phyloP scores from a whole-genome alignment of 2,113 vertebrate species.

The Piliocolobus tephrosceles region DNA sequence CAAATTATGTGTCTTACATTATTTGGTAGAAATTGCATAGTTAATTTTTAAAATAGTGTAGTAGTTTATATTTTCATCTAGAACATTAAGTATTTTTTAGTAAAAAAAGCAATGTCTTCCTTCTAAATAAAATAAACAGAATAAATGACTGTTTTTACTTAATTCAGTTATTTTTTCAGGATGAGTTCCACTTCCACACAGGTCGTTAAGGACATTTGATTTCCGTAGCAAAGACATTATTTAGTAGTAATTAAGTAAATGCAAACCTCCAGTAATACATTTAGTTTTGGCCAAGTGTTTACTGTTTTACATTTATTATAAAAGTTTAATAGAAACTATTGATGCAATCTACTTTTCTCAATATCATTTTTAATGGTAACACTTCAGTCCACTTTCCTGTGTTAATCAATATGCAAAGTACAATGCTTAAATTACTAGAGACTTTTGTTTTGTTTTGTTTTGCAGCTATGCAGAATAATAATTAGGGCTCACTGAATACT shows the following conservation, averaged over 20 bases:
- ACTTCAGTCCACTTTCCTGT: background rate
- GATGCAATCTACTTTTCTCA: background rate
- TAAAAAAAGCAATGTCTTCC: background rate
- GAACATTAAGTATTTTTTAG: background rate
- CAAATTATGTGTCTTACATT: background rate
- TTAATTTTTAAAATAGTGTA: background rate
- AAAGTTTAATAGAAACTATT: background rate
- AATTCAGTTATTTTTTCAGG: background rate
- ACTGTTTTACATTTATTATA: background rate
- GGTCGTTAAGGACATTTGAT: background rate
- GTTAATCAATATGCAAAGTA: background rate
- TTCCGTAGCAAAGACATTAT: background rate
- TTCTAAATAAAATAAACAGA: background rate
- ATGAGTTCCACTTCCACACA: background rate
- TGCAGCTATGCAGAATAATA: background rate
- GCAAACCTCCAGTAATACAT: background rate
- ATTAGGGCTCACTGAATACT: background rate
- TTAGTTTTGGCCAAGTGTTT: background rate
- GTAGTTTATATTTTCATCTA: background rate
- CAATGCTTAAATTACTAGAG: background rate
- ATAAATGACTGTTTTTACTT: background rate
- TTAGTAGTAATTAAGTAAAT: background rate
- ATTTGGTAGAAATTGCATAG: background rate
- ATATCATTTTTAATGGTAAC: background rate
- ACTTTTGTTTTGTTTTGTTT: background rate